Base-by-base conservation (phyloP, 92 coral and sea anemone species). In the Epizoanthus fatuus region DNA sequence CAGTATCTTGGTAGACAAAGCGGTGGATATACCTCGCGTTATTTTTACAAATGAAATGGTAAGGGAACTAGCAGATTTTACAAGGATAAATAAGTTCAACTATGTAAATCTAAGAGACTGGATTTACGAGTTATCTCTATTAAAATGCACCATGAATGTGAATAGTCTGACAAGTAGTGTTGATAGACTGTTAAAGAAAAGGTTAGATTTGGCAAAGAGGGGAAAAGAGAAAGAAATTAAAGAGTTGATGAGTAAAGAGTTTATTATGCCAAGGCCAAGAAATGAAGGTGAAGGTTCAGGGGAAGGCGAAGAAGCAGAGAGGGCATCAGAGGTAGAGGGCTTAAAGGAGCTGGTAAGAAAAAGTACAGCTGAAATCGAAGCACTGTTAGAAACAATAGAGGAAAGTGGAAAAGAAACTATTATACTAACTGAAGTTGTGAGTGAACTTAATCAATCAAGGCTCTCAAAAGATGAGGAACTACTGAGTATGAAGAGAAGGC, bases 401-500 rank as follows among this genome's bases (percentile, higher is more conserved):
- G 47, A 42, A 3, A 42, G 47, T 42, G 47, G 47, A 42, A 42
- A 42, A 6, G 47, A 42, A 42, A 42, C 47, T 42, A 19, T 77
- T 49, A 51, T 13, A 7, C 37, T 19, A 77, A 4, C 56, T 22
- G 56, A 57, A 55, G 42, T 17, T 12, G 63, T 51, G 71, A 22
- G 56, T 29, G 44, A 55, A 51, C 3, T 29, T 47, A 75, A 47
- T 20, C 47, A 42, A 42, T 42, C 47, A 42, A 77, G 83, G 32
- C 29, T 29, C 20, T 7, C 20, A 59, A 20, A 74, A 55, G 80
- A 74, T 74, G 63, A 53, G 11, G 80, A 74, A 54, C 80, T 74
- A 25, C 37, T 58, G 47, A 79, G 63, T 62, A 66, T 66, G 63
- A 78, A 62, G 60, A 63, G 66, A 16, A 53, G 66, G 86, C 86